Percentiles rank a stretch among this genome's conserved stretches.
phyloP scores from a whole-genome alignment of 2,888 invertebrate species.

The Candidula unifasciata region DNA sequence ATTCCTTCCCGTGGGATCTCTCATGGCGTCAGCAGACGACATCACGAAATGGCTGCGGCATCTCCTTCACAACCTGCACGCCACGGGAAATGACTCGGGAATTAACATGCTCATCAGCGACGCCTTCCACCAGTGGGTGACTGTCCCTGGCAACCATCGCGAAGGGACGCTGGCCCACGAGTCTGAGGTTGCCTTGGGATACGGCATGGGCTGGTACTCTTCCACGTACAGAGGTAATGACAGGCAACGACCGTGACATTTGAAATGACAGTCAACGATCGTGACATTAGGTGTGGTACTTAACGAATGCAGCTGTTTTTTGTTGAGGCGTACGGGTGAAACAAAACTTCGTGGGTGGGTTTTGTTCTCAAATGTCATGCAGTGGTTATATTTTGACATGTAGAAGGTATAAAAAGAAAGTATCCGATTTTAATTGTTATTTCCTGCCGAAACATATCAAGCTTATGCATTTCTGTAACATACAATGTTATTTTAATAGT shows the following conservation, averaged over 20 bases:
- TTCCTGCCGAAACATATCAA: too few species aligned
- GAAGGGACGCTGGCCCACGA: background rate
- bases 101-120: slow-evolving; percentile 25
- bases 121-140: slow-evolving; percentile 40
- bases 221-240: slow-evolving; percentile 43
- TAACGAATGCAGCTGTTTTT: too few species aligned
- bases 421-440: too few species aligned
- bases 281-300: too few species aligned
- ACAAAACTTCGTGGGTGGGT: too few species aligned
- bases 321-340: too few species aligned
- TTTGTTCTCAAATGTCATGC: too few species aligned
- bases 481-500: too few species aligned
- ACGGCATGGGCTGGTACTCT: slow-evolving; percentile 46
- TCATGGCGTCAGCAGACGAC: slow-evolving; percentile 42
- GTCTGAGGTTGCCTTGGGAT: slow-evolving; percentile 11
- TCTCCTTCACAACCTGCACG: slow-evolving; percentile 29
- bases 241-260: too few species aligned
- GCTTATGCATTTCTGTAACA: too few species aligned
- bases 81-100: slow-evolving; percentile 41
- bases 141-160: background rate
- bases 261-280: background rate
- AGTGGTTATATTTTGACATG: too few species aligned
- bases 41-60: slow-evolving; percentile 39
- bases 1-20: slow-evolving; percentile 38
- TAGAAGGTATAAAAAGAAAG: too few species aligned